A percentile compares a stretch with the other conserved stretches of the same genome.
Evolutionary conservation across 2,113 vertebrate genomes (phyloP).

Genomic region (Furnarius figulus): DNA sequence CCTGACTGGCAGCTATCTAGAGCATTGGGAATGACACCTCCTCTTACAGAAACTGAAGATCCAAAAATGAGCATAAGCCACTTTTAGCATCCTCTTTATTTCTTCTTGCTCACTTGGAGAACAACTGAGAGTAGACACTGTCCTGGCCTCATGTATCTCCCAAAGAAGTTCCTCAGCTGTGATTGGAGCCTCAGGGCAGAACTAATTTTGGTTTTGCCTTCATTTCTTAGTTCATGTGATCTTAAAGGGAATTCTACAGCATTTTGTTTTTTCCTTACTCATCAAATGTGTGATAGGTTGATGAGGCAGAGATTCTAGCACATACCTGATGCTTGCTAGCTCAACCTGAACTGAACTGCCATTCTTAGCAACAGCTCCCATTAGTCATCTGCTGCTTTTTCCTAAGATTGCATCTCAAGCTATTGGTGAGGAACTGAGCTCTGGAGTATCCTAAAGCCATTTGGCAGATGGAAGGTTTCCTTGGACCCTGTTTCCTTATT

Average conservation of each 20-base stretch:
- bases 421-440: not conserved
- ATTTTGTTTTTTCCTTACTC: not conserved
- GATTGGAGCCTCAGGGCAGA: not conserved
- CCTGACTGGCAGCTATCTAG: not conserved
- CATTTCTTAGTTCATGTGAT: not conserved
- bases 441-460: not conserved
- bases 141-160: not conserved
- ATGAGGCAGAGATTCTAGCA: not conserved
- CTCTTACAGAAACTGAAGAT: not conserved
- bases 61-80: fast-evolving
- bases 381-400: conserved; percentile 27
- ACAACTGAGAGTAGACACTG: not conserved
- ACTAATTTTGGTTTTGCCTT: not conserved
- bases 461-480: conserved; percentile 13
- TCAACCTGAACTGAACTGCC: not conserved
- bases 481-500: not conserved
- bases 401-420: not conserved
- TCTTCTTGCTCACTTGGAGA: not conserved
- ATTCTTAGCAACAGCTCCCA: not conserved
- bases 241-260: not conserved
- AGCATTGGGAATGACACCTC: not conserved
- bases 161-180: not conserved
- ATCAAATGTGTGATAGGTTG: not conserved
- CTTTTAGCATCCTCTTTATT: not conserved
- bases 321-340: not conserved